Percentiles rank a stretch among this genome's conserved stretches.
phyloP scores from a whole-genome alignment of 2,888 invertebrate species.

The Notodonta ziczac region DNA sequence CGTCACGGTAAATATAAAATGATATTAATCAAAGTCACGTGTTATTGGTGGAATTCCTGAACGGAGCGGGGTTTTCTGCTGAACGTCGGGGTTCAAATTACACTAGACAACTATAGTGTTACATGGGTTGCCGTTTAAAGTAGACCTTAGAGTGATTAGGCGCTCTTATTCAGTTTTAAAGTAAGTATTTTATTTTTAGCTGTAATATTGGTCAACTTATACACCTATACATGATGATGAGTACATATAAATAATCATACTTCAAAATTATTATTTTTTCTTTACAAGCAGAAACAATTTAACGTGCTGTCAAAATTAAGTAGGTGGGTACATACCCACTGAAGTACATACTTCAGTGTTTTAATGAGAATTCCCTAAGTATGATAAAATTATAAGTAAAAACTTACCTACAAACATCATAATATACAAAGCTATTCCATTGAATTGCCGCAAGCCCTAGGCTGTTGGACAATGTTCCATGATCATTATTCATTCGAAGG shows the following conservation, averaged over 20 bases:
- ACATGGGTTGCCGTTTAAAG: slow-evolving; percentile 6
- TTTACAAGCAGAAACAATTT: too few species aligned
- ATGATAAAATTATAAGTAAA: too few species aligned
- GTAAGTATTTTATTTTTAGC: too few species aligned
- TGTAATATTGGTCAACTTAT: too few species aligned
- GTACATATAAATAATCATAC: too few species aligned
- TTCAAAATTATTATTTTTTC: too few species aligned
- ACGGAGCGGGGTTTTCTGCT: slow-evolving; percentile 9
- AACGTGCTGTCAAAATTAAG: too few species aligned
- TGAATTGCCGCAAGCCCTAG: slow-evolving; percentile 6
- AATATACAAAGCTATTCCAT: not conserved
- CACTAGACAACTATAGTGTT: not conserved
- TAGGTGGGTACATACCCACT: too few species aligned
- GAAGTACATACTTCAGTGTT: too few species aligned
- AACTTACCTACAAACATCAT: not conserved
- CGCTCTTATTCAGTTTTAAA: slow-evolving; percentile 10
- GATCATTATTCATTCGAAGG: slow-evolving; percentile 31
- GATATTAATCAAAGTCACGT: slow-evolving; percentile 39
- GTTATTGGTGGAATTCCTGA: slow-evolving; percentile 35
- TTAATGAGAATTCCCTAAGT: too few species aligned
- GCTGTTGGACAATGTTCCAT: slow-evolving; percentile 26
- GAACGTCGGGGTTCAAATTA: slow-evolving; percentile 17
- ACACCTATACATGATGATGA: too few species aligned
- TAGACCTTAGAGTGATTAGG: slow-evolving; percentile 23
- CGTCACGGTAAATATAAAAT: slow-evolving; percentile 16